Conservation (phyloP, 2,888 invertebrate species). For the Plebejus anna region DNA sequence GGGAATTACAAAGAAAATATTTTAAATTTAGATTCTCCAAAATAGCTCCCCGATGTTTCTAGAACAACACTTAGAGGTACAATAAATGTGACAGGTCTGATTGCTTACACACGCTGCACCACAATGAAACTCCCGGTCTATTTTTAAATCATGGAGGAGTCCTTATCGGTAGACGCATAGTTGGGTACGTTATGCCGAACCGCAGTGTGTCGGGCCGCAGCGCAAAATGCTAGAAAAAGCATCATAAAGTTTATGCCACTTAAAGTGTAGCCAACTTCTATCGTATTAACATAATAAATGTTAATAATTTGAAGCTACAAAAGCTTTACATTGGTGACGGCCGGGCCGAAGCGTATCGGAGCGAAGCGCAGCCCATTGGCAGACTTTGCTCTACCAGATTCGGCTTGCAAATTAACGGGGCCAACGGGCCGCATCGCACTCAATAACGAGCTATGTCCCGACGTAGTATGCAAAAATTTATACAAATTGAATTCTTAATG, state of each 20-base stretch:
- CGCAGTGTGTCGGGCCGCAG: background rate
- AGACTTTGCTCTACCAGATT: no score
- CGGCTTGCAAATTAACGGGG: no score
- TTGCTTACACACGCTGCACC: slow-evolving; percentile 34
- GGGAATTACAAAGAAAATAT: slow-evolving; percentile 30
- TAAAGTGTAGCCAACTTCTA: background rate
- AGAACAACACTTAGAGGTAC: slow-evolving; percentile 35
- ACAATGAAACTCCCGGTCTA: slow-evolving; percentile 32
- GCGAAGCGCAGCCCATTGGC: no score
- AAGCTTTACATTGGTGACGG: no score
- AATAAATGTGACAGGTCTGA: slow-evolving; percentile 35
- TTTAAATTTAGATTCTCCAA: slow-evolving; percentile 33
- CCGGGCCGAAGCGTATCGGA: no score
- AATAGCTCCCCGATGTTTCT: slow-evolving; percentile 31
- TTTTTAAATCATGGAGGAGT: slow-evolving; percentile 5
- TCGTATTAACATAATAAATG: no score
- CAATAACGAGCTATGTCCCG: background rate
- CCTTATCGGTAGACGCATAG: slow-evolving; percentile 5
- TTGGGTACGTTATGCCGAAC: background rate
- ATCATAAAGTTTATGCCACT: background rate
- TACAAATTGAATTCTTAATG: background rate
- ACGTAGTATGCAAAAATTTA: no score
- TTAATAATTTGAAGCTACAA: no score
- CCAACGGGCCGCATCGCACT: no score
- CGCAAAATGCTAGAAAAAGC: background rate